Evolutionary conservation across 2,797 vertebrate genomes (phyloP).

Genomic region (Rhynchotus rufescens): DNA sequence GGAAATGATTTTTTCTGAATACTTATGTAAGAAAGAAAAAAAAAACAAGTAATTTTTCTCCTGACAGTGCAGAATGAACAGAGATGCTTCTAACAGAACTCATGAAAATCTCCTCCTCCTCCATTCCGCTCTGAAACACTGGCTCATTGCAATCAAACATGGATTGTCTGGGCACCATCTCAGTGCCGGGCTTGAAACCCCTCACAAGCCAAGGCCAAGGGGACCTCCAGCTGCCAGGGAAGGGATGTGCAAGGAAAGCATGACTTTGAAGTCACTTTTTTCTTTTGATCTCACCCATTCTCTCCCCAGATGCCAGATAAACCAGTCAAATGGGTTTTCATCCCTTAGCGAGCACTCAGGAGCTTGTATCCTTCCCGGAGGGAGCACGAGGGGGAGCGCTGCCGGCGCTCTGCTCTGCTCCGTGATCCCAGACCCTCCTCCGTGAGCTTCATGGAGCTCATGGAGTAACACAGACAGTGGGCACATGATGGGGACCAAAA

Average conservation of each 20-base stretch:
- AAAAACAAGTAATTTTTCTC: neutral
- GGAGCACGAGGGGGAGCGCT: neutral
- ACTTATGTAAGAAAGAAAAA: neutral
- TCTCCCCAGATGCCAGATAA: neutral
- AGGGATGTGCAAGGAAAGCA: neutral
- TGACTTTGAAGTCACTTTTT: neutral
- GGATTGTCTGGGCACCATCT: fast-evolving
- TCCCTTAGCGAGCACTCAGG: fast-evolving
- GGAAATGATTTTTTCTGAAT: neutral
- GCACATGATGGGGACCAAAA: neutral
- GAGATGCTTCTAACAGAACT: neutral
- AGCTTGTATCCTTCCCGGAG: neutral
- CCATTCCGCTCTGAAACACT: neutral
- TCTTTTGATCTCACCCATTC: constrained; percentile 3
- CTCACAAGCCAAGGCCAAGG: neutral
- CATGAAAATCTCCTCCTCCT: neutral
- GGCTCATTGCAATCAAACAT: neutral
- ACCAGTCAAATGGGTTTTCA: constrained; percentile 33
- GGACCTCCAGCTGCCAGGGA: constrained; percentile 12
- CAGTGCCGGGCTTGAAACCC: neutral
- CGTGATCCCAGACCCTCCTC: neutral
- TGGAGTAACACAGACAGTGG: neutral
- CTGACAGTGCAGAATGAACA: neutral
- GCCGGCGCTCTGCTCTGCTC: neutral
- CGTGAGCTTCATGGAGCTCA: neutral